Percentiles rank a stretch among this genome's conserved stretches.
Conservation (phyloP, 2,113 vertebrate genomes). For the Plectropomus leopardus region DNA sequence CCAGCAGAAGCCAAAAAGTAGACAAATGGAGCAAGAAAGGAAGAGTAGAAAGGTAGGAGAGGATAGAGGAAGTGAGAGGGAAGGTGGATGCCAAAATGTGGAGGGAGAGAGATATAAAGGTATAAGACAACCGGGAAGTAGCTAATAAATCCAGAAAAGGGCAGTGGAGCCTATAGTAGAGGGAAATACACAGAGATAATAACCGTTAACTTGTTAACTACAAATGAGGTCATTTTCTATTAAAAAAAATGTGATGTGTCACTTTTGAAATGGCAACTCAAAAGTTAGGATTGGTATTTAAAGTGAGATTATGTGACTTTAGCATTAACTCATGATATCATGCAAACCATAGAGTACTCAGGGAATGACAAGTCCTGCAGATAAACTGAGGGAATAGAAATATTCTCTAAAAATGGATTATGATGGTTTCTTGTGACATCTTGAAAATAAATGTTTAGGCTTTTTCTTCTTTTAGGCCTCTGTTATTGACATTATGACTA, state of each 20-base stretch:
- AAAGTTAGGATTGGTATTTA: background rate
- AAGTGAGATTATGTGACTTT: no score
- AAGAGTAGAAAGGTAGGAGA: slow-evolving; percentile 11
- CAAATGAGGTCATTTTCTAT: no score
- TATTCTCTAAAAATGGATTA: no score
- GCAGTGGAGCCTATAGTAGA: background rate
- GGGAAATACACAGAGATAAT: slow-evolving; percentile 2
- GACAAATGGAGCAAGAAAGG: slow-evolving; percentile 30
- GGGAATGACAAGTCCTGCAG: no score
- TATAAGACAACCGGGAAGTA: background rate
- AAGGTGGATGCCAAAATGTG: slow-evolving; percentile 17
- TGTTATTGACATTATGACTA: no score
- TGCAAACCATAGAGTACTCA: no score
- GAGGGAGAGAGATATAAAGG: slow-evolving; percentile 1
- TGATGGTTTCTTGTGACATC: no score
- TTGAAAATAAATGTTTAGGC: no score
- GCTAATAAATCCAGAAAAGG: slow-evolving; percentile 27
- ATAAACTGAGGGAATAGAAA: no score
- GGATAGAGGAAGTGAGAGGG: background rate
- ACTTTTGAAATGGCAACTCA: no score
- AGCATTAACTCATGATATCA: background rate
- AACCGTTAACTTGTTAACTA: slow-evolving; percentile 4
- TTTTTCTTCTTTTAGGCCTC: no score
- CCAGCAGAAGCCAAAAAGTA: slow-evolving; percentile 32
- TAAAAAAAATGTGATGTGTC: no score